Conservation (phyloP, 2,113 vertebrate species). For the Cebus imitator region DNA sequence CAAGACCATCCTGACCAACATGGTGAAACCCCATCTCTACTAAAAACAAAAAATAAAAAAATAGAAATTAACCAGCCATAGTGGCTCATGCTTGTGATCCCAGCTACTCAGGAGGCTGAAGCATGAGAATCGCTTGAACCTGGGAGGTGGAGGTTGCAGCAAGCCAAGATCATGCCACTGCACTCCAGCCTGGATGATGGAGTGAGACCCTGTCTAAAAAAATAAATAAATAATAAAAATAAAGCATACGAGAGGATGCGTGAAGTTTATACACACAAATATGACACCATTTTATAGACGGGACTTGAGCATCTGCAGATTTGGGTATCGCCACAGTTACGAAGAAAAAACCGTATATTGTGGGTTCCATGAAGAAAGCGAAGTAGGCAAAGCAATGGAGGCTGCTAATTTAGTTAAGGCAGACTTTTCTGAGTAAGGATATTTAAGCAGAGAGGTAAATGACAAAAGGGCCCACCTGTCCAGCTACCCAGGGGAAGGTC, state of each 20-base stretch:
- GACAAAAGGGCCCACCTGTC: neutral
- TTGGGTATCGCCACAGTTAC: neutral
- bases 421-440: neutral
- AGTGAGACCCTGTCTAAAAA: neutral
- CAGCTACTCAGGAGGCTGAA: neutral
- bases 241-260: too few relatives aligned
- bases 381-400: too few relatives aligned
- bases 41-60: too few relatives aligned
- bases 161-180: neutral
- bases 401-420: neutral
- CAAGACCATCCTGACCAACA: too few relatives aligned
- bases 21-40: too few relatives aligned
- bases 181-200: neutral
- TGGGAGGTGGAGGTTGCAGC: neutral
- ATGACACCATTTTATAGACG: neutral
- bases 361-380: neutral
- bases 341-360: accelerated
- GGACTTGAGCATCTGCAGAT: neutral
- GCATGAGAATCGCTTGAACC: neutral
- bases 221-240: neutral
- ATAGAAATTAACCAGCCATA: neutral
- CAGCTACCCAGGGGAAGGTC: neutral
- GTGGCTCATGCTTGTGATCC: neutral
- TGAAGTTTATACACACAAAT: neutral
- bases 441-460: neutral